Evolutionary conservation across 2,113 vertebrate genomes (phyloP), one percentile per base, ranked within the genome.

Genomic region (Brachionichthys hirsutus): DNA sequence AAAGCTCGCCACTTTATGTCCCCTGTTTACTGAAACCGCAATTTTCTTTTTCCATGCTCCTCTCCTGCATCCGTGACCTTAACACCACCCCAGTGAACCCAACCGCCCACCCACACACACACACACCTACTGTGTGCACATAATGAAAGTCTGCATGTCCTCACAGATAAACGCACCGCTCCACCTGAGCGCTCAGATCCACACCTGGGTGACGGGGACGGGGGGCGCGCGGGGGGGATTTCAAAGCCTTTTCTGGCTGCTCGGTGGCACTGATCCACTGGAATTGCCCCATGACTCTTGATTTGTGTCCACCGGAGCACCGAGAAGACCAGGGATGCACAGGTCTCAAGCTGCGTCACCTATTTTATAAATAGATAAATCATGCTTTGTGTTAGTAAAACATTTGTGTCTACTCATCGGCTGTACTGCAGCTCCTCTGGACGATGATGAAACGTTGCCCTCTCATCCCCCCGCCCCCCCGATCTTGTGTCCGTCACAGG

Each of bases 1-100:
- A 30, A 30, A 30, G 8, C 24, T 6, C 8, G 24, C 24, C 8
- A 6, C 3, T 30, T 30, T 30, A 4, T 30, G 24, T 30, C 1
- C 24, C 24, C 24, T 6, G 4, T 30, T 30, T 30, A 30, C 24
- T 30, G 24, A 30, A 30, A 30, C 1, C 24, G 8, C 3, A 30
- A 30, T 45, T 55, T 41, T 17, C 35, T 35, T 45, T 48, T 9
- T 54, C 46, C 16, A 46, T n/a, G n/a, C 44, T 22, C 20, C 59
- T 64, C 11, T 3, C 59, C 62, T 63, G 68, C 51, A 40, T 71
- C 66, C 44, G n/a, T 67, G 58, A 73, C 58, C 61, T 48, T 62
- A 50, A 46, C 62, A 48, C 46, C 24, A 4, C 14, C 15, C 24
- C 42, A 34, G 54, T 19, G 16, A 58, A 63, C 51, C 40, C 16